Evolutionary conservation across 2,113 vertebrate species (phyloP).

Genomic region (Circaetus cinerascens): DNA sequence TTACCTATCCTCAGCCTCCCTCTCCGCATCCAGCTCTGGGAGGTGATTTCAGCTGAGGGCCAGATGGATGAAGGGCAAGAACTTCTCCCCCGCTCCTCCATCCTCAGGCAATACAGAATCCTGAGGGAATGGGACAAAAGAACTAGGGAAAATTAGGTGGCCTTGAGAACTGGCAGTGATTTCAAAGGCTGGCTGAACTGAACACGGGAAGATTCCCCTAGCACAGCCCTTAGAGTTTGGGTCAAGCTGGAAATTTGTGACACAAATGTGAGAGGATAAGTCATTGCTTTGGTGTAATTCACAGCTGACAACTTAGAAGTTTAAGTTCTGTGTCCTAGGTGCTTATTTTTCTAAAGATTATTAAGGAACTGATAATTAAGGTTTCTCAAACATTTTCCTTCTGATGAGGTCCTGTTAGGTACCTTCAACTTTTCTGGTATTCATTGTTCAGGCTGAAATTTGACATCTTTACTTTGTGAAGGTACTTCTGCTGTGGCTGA

Average conservation of each 20-base stretch:
- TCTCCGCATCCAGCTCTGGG: neutral
- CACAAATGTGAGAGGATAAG: neutral
- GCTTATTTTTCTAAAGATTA: neutral
- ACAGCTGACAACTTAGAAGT: neutral
- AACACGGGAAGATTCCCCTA: neutral
- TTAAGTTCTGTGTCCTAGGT: neutral
- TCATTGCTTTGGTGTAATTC: neutral
- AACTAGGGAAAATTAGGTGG: neutral
- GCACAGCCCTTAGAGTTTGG: neutral
- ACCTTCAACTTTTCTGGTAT: neutral
- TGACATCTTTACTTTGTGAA: neutral
- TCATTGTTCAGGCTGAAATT: neutral
- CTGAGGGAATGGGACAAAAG: neutral
- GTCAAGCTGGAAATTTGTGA: neutral
- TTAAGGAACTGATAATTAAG: neutral
- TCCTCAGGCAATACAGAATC: neutral
- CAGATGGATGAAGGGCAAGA: accelerated
- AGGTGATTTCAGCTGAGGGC: neutral
- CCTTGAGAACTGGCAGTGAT: neutral
- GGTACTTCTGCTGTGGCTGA: neutral
- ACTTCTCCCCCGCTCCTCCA: neutral
- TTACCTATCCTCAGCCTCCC: neutral
- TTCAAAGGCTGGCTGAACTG: neutral
- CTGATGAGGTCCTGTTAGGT: neutral
- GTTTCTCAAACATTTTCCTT: neutral